Conservation (phyloP, 2,113 vertebrate species). For the Peromyscus maniculatus region DNA sequence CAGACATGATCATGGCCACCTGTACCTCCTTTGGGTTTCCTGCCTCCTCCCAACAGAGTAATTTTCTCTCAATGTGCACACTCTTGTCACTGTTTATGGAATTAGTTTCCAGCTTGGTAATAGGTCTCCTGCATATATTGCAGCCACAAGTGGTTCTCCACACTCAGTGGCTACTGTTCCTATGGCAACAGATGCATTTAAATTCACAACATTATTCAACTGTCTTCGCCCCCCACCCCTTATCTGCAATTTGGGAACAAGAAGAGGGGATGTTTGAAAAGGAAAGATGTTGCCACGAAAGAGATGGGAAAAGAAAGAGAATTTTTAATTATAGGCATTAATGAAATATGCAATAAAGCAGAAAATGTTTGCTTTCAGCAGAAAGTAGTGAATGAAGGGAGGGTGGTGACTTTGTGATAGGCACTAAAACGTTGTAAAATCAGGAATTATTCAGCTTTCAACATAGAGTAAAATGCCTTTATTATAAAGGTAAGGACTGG, state of each 20-base stretch:
- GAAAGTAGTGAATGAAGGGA: background rate
- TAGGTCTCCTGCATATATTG: slow-evolving; percentile 66
- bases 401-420: slow-evolving; percentile 34
- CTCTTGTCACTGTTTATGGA: slow-evolving; percentile 66
- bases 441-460: background rate
- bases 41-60: slow-evolving; percentile 43
- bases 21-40: background rate
- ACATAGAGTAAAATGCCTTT: background rate
- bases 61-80: slow-evolving; percentile 61
- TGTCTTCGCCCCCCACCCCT: background rate
- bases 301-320: background rate
- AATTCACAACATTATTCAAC: slow-evolving; percentile 43
- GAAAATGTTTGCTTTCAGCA: slow-evolving; percentile 16
- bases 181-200: slow-evolving; percentile 75
- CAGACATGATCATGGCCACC: background rate
- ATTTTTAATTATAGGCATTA: slow-evolving; percentile 61
- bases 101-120: slow-evolving; percentile 72
- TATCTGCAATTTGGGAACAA: slow-evolving; percentile 51
- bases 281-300: slow-evolving; percentile 51
- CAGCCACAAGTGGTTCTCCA: slow-evolving; percentile 62
- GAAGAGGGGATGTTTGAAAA: slow-evolving; percentile 37
- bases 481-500: background rate
- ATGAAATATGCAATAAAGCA: slow-evolving; percentile 50
- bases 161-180: slow-evolving; percentile 57
- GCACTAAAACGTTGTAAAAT: slow-evolving; percentile 36